Base-by-base conservation (phyloP, 2,888 invertebrate species). In the Sepiola atlantica region DNA sequence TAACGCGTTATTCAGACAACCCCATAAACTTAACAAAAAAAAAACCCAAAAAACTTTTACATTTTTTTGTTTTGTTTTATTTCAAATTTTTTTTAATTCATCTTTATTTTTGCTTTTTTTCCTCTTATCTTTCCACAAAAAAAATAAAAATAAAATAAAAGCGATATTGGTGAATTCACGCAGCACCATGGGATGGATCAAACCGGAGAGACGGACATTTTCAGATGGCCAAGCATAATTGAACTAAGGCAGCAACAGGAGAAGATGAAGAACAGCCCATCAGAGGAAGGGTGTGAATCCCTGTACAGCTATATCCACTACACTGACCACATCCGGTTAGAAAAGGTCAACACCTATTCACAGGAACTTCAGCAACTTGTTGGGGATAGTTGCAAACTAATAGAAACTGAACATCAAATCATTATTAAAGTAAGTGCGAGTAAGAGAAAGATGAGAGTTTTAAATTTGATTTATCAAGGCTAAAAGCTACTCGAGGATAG, bases 341-440 rank as follows among this genome's bases (percentile, higher is more conserved):
- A 92, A 54, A 92, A 35, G 8, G 92, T 92, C 35, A 54, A 92
- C n/a, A 55, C 28, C 92, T 92, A 92, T 32, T 28, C 54, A 12
- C 92, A 92, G 32, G 54, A 92, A 55, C 55, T 92, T 45, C 24
- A 54, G 35, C 92, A 92, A 24, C 28, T 92, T 92, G 54, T 90
- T 45, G 61, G 90, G 16, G 94, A 57, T 28, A 35, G 90, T 18
- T 45, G 61, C 90, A 94, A 28, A 28, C 45, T 90, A 35, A 35
- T 55, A 45, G 61, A 61, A 32, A 94, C 61, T 24, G 45, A 94
- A 61, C 57, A 94, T 21, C 77, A 94, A 61, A 61, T 94, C 18
- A 77, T 94, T 90, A n/a, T 94, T 35, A 90, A 77, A 90, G 94
- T 55, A 90, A 90, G 90, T 35, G 32, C 14, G 35, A 6, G 3